Base-by-base conservation (phyloP, 2,113 vertebrate species). In the Megaptera novaeangliae region DNA sequence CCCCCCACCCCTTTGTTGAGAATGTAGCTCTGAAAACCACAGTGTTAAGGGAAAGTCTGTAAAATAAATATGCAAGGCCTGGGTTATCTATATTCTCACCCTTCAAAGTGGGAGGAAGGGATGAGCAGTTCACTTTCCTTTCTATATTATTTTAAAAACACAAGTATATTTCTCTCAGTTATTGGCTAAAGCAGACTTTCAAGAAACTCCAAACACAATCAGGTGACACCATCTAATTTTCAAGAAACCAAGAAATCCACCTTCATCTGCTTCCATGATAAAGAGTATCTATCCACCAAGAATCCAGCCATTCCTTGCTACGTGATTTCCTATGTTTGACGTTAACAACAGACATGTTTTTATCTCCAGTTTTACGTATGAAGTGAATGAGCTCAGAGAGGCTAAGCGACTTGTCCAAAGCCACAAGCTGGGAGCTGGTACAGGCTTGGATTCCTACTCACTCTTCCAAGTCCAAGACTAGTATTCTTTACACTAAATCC, bases 11-110 rank as follows among this genome's bases (percentile, higher is more conserved):
- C 52, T 55, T 63, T 21, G 84, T 27, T 52, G 57, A 83, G 27
- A 96, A 74, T 41, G 71, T 0, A 82, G 84, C 55, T 95, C 25
- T 94, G 85, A 91, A 97, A 97, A 95, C 34, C 64, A 64, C 36
- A 71, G 7, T 9, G 29, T 49, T 90, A 72, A 71, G 11, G 84
- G 18, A 86, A 88, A 72, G 39, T 27, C 66, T 74, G 27, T 55
- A 69, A 88, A 95, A 59, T 52, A 90, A 89, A 75, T 17, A 61
- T 3, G 1, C 18, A 68, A 93, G 25, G 25, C 12, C 71, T 78
- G 27, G 39, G 39, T 80, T 81, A 88, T 46, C 84, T 41, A 3
- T 61, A 93, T 72, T 77, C 84, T 17, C 23, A 61, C 52, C 52
- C 29, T 96, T 84, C 36, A 36, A 55, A 75, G 46, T 0, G 1